Base-by-base conservation (phyloP, 64 coral and sea anemone genomes). In the Actinia equina region DNA sequence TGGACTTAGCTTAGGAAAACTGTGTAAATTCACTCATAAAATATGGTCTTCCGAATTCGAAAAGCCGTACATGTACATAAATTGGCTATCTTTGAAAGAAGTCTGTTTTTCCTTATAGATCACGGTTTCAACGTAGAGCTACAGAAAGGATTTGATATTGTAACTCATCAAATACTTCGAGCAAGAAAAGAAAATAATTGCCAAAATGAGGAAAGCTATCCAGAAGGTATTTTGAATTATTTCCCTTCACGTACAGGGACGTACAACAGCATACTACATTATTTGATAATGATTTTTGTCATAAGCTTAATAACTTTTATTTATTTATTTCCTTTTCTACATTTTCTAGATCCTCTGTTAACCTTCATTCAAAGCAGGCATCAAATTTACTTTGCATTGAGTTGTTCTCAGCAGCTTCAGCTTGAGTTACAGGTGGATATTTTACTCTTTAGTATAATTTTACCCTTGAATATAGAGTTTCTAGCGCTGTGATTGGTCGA, bases 331-430 rank as follows among this genome's bases (percentile, higher is more conserved):
- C 70, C 42, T 67, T 44, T 43, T 44, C 17, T 56, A 8, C 0
- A 20, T 45, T 18, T 77, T 15, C 10, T 17, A 91, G 89, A 91
- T 91, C 83, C 89, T 63, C 9, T 86, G 74, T 25, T 91, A 43
- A 52, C 53, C 16, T 25, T 91, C 44, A 15, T 81, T 81, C 78
- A 81, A 81, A 22, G 78, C 49, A 49, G 22, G 52, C 78, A n/a
- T 81, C 43, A 16, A 1, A 44, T 81, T 6, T 22, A 81, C 78
- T 20, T 81, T 81, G 78, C 78, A 81, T 12, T 81, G 17, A 81
- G 44, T 52, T 20, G 78, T 52, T 52, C 78, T 4, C 78, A 52
- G 12, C 45, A 7, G 6, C 14, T 49, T 20, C 49, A 81, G 45
- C 16, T 22, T 81, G 49, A 81, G 2, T 8, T 81, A 22, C 78